These are phyloP conservation scores for Rhabdornis inornatus DNA, from an alignment of 2,113 vertebrate genomes.

Conservation along the genomic window DNA sequence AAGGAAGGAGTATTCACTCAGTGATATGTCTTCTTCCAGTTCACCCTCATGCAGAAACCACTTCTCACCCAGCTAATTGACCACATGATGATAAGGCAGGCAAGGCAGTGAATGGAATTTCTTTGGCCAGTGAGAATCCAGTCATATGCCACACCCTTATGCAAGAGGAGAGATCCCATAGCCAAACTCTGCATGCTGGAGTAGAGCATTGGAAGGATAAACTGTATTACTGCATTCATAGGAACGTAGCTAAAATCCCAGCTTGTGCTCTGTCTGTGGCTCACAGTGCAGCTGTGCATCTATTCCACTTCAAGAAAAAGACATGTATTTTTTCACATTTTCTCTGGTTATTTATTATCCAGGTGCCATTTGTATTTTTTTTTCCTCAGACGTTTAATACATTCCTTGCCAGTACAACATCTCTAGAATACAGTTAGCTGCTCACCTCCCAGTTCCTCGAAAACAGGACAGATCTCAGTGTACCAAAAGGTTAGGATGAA, in stretches of 20 bases:
- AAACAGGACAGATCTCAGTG: neutral
- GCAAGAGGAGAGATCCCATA: neutral
- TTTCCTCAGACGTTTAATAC: neutral
- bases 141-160: neutral
- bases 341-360: conserved; percentile 2
- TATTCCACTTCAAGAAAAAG: neutral
- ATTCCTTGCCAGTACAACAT: neutral
- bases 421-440: neutral
- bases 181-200: neutral
- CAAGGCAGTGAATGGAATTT: neutral
- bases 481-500: neutral
- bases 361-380: conserved; percentile 14
- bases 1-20: neutral
- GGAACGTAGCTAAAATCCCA: conserved; percentile 1
- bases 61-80: neutral
- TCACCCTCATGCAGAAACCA: neutral
- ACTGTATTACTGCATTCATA: neutral
- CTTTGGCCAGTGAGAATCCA: neutral
- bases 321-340: neutral
- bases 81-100: neutral
- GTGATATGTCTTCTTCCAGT: neutral
- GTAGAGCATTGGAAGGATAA: neutral
- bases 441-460: neutral
- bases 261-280: neutral
- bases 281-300: neutral